These are phyloP conservation scores for Philhelius pedissequus DNA, from an alignment of 2,888 invertebrate genomes.

Conservation along the genomic window DNA sequence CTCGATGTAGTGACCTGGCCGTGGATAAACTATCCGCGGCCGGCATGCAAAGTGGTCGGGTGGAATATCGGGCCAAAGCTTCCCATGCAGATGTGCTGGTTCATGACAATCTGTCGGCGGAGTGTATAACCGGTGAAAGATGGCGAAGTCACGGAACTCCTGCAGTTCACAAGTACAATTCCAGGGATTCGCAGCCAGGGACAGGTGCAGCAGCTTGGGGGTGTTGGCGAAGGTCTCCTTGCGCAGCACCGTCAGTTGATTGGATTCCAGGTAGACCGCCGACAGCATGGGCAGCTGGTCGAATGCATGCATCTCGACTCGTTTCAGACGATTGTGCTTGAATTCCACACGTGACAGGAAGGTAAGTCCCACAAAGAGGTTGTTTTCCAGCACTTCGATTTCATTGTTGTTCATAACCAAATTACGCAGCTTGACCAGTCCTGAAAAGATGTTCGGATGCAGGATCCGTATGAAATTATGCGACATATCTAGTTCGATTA, in stretches of 20 bases:
- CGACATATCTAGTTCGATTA: slow-evolving; percentile 91
- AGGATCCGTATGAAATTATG: slow-evolving; percentile 85
- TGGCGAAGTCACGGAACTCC: slow-evolving; percentile 88
- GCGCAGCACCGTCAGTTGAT: slow-evolving; percentile 85
- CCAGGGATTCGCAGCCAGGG: slow-evolving; percentile 91
- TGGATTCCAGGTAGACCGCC: slow-evolving; percentile 85
- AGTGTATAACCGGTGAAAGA: slow-evolving; percentile 86
- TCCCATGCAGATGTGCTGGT: slow-evolving; percentile 84
- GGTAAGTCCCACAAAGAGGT: slow-evolving; percentile 86
- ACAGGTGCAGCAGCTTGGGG: slow-evolving; percentile 85
- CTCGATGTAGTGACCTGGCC: slow-evolving; percentile 80
- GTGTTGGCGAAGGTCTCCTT: slow-evolving; percentile 84
- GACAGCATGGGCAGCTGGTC: slow-evolving; percentile 84
- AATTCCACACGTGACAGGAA: slow-evolving; percentile 88
- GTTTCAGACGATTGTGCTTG: slow-evolving; percentile 86
- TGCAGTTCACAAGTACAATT: slow-evolving; percentile 92
- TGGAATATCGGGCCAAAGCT: slow-evolving; percentile 86
- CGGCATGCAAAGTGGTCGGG: slow-evolving; percentile 90
- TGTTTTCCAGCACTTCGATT: slow-evolving; percentile 85
- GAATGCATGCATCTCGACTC: slow-evolving; percentile 86
- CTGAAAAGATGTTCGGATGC: slow-evolving; percentile 85
- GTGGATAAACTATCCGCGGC: slow-evolving; percentile 85
- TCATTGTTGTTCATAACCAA: slow-evolving; percentile 87
- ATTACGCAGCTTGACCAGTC: slow-evolving; percentile 85
- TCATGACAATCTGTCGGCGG: slow-evolving; percentile 86